Evolutionary conservation across 1,140 invertebrate genomes (phyloP), one percentile per base, ranked within the genome.

Genomic region (Leucophenga varia): DNA sequence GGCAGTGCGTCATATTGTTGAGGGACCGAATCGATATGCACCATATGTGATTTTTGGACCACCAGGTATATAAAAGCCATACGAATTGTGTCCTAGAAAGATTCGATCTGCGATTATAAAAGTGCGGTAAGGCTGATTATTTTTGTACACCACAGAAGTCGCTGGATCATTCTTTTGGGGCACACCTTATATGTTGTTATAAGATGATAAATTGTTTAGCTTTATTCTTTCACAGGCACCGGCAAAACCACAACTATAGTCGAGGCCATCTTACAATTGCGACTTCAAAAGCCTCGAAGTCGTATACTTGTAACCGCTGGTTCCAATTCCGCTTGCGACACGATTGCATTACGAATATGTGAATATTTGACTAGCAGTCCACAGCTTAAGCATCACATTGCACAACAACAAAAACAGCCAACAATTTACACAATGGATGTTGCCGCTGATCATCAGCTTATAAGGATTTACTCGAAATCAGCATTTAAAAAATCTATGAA

Each of bases 191-290:
- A n/a, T n/a, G n/a, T n/a, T n/a, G n/a, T n/a, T n/a, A n/a, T n/a
- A n/a, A n/a, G n/a, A n/a, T n/a, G n/a, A n/a, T n/a, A n/a, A n/a
- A n/a, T n/a, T n/a, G n/a, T n/a, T n/a, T n/a, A n/a, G n/a, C n/a
- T n/a, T n/a, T n/a, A n/a, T n/a, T n/a, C n/a, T n/a, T 44, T 35
- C 20, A 13, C n/a, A 72, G 72, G 68, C 40, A 90, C 89, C 17
- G 89, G 89, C 3, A 91, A 91, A 77, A 90, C 88, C 22, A 81
- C 87, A 0, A 89, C 87, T 10, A 59, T 91, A 36, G 82, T 90
- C 3, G 89, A 91, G 74, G 76, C 83, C n/a, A 83, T 90, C 45
- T 16, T 60, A 52, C 76, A 65, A 64, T 77, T 76, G 69, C 80
- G 56, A 48, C 76, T 38, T 58, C 67, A 21, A 35, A 64, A 47